Conservation (phyloP, 2,113 vertebrate genomes). For the Hemichromis elongatus region DNA sequence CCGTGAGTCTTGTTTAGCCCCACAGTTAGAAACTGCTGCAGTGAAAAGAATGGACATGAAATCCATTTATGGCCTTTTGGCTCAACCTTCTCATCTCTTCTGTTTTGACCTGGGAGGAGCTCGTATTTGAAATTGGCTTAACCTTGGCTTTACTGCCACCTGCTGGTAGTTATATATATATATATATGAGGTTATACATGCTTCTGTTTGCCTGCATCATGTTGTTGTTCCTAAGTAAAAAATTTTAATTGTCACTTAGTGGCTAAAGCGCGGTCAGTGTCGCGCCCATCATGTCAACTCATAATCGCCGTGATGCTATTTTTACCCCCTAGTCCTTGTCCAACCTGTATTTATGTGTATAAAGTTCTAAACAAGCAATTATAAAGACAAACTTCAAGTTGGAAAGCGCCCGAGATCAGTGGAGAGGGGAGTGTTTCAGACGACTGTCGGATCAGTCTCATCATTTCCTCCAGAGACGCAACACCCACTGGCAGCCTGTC, state of each 20-base stretch:
- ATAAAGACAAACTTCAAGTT: background rate
- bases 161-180: too few relatives aligned
- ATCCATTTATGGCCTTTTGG: background rate
- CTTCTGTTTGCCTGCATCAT: background rate
- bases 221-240: background rate
- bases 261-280: background rate
- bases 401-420: background rate
- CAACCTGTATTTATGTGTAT: background rate
- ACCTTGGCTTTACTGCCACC: slow-evolving; percentile 13
- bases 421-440: background rate
- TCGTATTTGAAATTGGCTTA: accelerated
- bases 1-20: background rate
- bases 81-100: background rate
- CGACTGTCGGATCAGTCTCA: background rate
- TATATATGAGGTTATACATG: background rate
- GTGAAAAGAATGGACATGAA: background rate
- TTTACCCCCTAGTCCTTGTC: background rate
- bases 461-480: background rate
- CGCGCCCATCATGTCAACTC: background rate
- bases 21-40: background rate
- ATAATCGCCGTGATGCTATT: background rate
- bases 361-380: background rate
- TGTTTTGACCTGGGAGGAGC: background rate
- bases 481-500: background rate
- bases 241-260: background rate